Base-by-base conservation (phyloP, 2,888 invertebrate genomes). In the Chymomyza caudatula region DNA sequence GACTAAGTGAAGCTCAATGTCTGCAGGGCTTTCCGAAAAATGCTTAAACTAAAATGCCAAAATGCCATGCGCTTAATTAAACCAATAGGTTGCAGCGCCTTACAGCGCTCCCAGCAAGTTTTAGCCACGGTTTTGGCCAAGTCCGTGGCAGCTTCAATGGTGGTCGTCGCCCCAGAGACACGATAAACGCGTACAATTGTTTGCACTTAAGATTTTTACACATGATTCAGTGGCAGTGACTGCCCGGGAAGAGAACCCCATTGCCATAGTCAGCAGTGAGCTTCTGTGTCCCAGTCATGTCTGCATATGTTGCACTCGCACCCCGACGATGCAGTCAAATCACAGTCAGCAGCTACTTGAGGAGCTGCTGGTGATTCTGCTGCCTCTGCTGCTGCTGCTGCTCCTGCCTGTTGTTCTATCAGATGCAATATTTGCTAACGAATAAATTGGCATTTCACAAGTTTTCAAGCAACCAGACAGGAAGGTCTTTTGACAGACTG, bases 121-220 rank as follows among this genome's bases (percentile, higher is more conserved):
- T 53, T 52, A 23, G 44, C 11, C 4, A 3, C 57, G 43, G 57
- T 57, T 47, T 13, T 63, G 62, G 19, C 53, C 47, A 57, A 44
- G 51, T 19, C 49, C 11, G 51, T 19, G 47, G 25, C 44, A 63
- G 69, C 80, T 85, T 85, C 83, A 83, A 84, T 77, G 87, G 87
- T 87, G 81, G 88, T 87, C 86, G 85, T 88, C 82, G 86, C 85
- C 79, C 80, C 73, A 81, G 87, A 85, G 86, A 86, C 82, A 86
- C 87, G 86, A 89, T 88, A 88, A 88, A 87, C 87, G 87, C 87
- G 85, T 87, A 89, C 89, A 89, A 88, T 90, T 90, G 90, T 90
- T 90, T 90, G 90, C 90, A 90, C 90, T 90, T 90, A 90, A 89
- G 89, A 90, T 90, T 90, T 89, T 90, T 89, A 90, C 90, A 90